Evolutionary conservation across 2,888 invertebrate species (phyloP).

Genomic region (Orthosia cruda): DNA sequence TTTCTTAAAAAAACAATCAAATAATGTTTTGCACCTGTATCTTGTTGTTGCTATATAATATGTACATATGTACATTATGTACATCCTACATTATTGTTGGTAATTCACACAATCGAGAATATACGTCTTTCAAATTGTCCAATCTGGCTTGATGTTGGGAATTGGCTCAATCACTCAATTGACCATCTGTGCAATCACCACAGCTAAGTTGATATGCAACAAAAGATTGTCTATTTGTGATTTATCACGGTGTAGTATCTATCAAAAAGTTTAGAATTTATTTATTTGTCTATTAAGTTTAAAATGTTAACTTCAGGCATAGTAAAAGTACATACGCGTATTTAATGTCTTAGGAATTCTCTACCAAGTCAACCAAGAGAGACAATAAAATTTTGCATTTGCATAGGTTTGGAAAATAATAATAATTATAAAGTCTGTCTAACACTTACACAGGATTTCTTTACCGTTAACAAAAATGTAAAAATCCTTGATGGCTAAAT

Average conservation of each 20-base stretch:
- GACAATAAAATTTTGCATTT: no score
- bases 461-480: no score
- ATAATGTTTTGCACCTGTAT: not conserved
- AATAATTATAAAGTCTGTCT: no score
- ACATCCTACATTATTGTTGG: not conserved
- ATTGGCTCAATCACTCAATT: constrained; percentile 47
- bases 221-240: constrained; percentile 27
- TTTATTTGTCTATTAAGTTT: no score
- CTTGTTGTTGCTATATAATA: constrained; percentile 3
- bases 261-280: not conserved
- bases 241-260: not conserved
- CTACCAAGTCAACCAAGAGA: no score
- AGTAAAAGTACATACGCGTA: no score
- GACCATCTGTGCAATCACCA: constrained; percentile 34
- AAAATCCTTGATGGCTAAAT: no score
- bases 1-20: not conserved
- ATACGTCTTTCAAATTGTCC: constrained; percentile 21
- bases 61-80: no score
- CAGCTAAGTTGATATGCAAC: constrained; percentile 19
- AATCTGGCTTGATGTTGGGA: constrained; percentile 34
- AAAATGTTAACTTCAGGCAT: no score
- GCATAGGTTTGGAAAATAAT: no score
- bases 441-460: no score
- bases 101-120: constrained; percentile 18
- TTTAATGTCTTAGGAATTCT: no score